Evolutionary conservation across 2,888 invertebrate species (phyloP), one percentile per base, ranked within the genome.

Genomic region (Ectemnius lituratus): DNA sequence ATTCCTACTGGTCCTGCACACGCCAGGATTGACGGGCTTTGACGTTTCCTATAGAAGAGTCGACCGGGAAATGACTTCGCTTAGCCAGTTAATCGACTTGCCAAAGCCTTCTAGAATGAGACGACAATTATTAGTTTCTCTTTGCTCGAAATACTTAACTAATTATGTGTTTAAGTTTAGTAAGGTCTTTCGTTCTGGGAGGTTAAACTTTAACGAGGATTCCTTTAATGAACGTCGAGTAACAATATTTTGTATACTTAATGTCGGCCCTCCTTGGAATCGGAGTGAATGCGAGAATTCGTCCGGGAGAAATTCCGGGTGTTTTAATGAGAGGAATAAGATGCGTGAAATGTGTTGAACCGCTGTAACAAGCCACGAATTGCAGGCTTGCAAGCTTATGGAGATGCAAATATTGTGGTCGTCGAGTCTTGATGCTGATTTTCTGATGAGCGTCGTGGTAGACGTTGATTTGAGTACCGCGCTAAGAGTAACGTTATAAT

Each of bases 401-500:
- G 78, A 84, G 82, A 84, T 81, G 79, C 77, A 76, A 84, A 81
- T 84, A 70, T 67, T 64, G 18, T 23, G 16, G 20, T 23, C 63
- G 61, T 61, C 28, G 68, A 69, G 62, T 58, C 62, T 67, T 16
- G 75, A 81, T 78, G 81, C 74, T 57, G 46, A 70, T 72, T 80
- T 82, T 70, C 56, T 52, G 59, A 69, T 64, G 62, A 67, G 58
- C 18, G 59, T 67, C 65, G 60, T 57, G 60, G 70, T 49, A 65
- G 37, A 23, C 56, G 67, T 64, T 3, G 23, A 23, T 23, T 2
- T 2, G 23, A 23, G 23, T 3, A 23, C 23, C 23, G 23, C 23
- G 23, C 23, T 23, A 23, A 23, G 72, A 67, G 47, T 71, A 75
- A 73, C 66, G 46, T 52, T 62, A 56, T 68, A 58, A 74, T 74